These are phyloP conservation scores for Anoplopoma fimbria DNA, from an alignment of 2,113 vertebrate genomes.

Conservation along the genomic window DNA sequence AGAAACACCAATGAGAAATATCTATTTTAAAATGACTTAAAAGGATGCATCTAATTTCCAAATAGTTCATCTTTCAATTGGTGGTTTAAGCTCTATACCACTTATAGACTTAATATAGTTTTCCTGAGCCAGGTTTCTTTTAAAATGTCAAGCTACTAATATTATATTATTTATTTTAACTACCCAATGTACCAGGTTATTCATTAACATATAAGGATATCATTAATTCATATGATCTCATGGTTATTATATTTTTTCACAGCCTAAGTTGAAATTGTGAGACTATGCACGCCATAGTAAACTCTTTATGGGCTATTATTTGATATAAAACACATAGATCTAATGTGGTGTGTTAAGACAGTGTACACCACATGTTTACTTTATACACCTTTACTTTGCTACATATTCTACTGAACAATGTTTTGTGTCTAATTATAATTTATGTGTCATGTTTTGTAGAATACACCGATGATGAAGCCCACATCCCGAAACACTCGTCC, in stretches of 20 bases:
- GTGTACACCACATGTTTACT: background rate
- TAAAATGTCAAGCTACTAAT: background rate
- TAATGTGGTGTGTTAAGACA: background rate
- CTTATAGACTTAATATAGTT: background rate
- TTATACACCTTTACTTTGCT: background rate
- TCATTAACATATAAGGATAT: background rate
- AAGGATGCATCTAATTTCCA: background rate
- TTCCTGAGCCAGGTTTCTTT: background rate
- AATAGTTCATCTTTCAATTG: background rate
- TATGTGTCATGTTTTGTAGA: conserved; percentile 80
- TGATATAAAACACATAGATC: background rate
- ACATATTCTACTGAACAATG: background rate
- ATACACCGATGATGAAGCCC: conserved; percentile 94
- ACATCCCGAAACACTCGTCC: conserved; percentile 98
- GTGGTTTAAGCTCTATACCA: background rate
- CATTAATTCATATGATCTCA: background rate
- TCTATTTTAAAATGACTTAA: background rate
- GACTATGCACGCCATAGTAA: background rate
- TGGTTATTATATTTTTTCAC: background rate
- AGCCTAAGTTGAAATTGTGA: background rate
- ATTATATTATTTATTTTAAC: background rate
- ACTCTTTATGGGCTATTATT: background rate
- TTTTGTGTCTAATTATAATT: background rate
- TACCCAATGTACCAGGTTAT: background rate
- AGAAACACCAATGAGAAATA: background rate